Evolutionary conservation across 2,113 vertebrate species (phyloP).

Genomic region (Collichthys lucidus): DNA sequence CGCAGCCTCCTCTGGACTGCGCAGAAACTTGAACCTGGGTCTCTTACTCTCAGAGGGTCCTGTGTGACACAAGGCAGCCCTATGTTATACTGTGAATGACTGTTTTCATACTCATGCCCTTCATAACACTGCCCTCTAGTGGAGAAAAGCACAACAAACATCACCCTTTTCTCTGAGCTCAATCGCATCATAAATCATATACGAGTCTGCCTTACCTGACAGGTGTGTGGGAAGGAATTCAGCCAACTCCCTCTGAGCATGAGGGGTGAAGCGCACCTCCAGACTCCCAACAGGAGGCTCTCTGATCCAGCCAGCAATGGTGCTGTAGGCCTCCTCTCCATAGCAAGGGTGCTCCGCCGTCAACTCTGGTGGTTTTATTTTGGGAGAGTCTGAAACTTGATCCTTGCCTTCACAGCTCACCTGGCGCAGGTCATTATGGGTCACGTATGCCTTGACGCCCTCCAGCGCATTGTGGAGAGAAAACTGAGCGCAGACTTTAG

Average conservation of each 20-base stretch:
- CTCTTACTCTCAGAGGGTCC: conserved; percentile 54
- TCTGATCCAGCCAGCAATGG: conserved; percentile 87
- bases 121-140: conserved; percentile 45
- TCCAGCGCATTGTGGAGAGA: conserved; percentile 58
- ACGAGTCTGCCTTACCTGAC: conserved; percentile 66
- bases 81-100: not conserved
- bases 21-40: conserved; percentile 85
- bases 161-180: not conserved
- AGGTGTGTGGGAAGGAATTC: conserved; percentile 77
- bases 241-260: conserved; percentile 84
- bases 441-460: conserved; percentile 72
- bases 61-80: conserved; percentile 34
- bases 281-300: conserved; percentile 83
- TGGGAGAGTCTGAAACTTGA: conserved; percentile 9
- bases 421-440: conserved; percentile 35
- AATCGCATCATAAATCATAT: not conserved
- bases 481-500: not conserved
- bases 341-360: conserved; percentile 42
- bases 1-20: conserved; percentile 83
- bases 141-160: conserved; percentile 30
- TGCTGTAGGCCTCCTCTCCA: conserved; percentile 70
- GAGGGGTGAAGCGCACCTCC: conserved; percentile 88
- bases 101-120: not conserved
- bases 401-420: not conserved
- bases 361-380: not conserved